These are phyloP conservation scores for Ciconia maguari DNA, from an alignment of 2,113 vertebrate genomes.

Conservation along the genomic window DNA sequence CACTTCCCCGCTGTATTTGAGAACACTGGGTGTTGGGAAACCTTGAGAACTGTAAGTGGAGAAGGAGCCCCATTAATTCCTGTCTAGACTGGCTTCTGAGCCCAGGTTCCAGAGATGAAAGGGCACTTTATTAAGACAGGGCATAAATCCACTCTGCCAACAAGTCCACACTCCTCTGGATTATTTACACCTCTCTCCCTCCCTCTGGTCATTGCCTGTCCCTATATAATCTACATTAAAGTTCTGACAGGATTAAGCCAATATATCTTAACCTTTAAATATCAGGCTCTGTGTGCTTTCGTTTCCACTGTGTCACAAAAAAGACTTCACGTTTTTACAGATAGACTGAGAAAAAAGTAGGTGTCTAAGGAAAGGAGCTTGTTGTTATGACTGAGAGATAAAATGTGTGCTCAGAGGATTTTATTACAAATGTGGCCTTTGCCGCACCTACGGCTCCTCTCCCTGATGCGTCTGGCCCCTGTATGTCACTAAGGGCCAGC, in stretches of 20 bases:
- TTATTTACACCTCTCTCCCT: constrained; percentile 58
- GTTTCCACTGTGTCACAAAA: neutral
- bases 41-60: constrained; percentile 40
- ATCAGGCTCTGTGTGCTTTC: constrained; percentile 2
- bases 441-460: neutral
- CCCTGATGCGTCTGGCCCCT: neutral
- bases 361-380: neutral
- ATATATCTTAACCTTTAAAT: neutral
- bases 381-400: neutral
- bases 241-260: constrained; percentile 37
- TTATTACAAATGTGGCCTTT: neutral
- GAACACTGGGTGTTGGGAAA: constrained; percentile 24
- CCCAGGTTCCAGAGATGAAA: constrained; percentile 66
- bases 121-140: constrained; percentile 67
- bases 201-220: constrained; percentile 37
- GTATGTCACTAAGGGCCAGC: neutral
- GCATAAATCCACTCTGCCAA: constrained; percentile 61
- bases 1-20: neutral
- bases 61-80: constrained; percentile 63
- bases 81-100: constrained; percentile 72
- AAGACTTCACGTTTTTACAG: neutral
- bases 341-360: neutral
- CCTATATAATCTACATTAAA: constrained; percentile 33
- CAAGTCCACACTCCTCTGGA: constrained; percentile 59
- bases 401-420: neutral